These are phyloP conservation scores for Aphodius sticticus DNA, from an alignment of 2,888 invertebrate species.

Conservation along the genomic window DNA sequence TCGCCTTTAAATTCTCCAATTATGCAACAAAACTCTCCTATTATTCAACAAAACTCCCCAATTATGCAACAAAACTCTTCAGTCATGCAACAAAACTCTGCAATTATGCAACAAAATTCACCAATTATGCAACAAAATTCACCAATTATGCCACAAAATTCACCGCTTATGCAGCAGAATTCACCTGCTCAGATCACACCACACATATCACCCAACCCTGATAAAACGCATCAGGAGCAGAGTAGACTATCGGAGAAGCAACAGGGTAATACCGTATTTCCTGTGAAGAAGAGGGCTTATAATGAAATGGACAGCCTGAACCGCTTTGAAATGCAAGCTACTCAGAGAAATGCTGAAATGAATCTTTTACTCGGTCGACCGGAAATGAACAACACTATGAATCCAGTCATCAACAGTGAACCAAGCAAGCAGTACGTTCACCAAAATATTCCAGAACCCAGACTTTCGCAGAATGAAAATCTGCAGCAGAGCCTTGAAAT, in stretches of 20 bases:
- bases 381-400: constrained; percentile 15
- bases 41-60: background rate
- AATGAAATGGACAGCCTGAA: constrained; percentile 58
- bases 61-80: constrained; percentile 35
- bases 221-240: constrained; percentile 44
- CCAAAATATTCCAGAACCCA: constrained; percentile 54
- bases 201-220: constrained; percentile 33
- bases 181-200: constrained; percentile 35
- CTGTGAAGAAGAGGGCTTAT: constrained; percentile 71
- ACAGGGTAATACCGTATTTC: constrained; percentile 62
- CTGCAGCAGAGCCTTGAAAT: constrained; percentile 36
- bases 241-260: constrained; percentile 15
- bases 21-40: constrained; percentile 31
- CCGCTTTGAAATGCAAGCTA: constrained; percentile 33
- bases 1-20: constrained; percentile 43
- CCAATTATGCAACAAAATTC: constrained; percentile 34
- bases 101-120: constrained; percentile 42
- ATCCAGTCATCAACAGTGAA: constrained; percentile 33
- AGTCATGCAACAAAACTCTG: constrained; percentile 29
- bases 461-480: constrained; percentile 37
- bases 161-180: constrained; percentile 31
- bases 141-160: constrained; percentile 26
- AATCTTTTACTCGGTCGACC: constrained; percentile 40
- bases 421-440: constrained; percentile 50
- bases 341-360: constrained; percentile 41